Base-by-base conservation (phyloP, 1,140 invertebrate genomes). In the Melitaea cinxia region DNA sequence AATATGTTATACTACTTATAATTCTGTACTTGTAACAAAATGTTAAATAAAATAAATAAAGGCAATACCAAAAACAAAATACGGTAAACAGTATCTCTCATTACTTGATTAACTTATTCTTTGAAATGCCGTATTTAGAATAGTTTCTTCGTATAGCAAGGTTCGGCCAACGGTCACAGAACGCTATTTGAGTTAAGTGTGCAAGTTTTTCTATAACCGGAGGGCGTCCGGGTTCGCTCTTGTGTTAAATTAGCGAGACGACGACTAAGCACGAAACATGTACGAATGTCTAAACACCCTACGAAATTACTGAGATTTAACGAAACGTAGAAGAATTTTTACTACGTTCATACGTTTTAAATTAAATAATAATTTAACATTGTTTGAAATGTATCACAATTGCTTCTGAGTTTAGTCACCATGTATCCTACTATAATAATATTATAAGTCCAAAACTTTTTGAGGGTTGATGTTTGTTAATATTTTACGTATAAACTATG, bases 181-280 rank as follows among this genome's bases (percentile, higher is more conserved):
- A 56, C 59, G 55, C 39, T 52, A 65, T 54, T 71, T 59, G 55
- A 17, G 60, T 55, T 67, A 62, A 71, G 68, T 66, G 60, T 52
- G 39, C 61, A 66, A 66, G 68, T 71, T 67, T 65, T 63, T 47
- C 45, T 56, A 70, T 56, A 68, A 61, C 56, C 47, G 28, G 30
- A 49, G 61, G 67, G 50, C 17, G 39, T 35, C 50, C 35, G 30
- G 39, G 50, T n/a, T 50, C 58, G 42, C 14, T 50, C 42, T 57
- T 12, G 53, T 62, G 65, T 68, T 60, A 62, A 68, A 61, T 68
- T 56, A 57, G 42, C 49, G 59, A 26, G 23, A 15, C 39, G 59
- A 54, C 35, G 35, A 14, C 50, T 42, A 33, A 62, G 33, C 33
- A 53, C 59, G 37, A 62, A 53, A 54, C 45, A 62, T 62, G 49